These are phyloP conservation scores for Ciona savignyi DNA, from an alignment of 23 tunicate genomes.

Conservation along the genomic window DNA sequence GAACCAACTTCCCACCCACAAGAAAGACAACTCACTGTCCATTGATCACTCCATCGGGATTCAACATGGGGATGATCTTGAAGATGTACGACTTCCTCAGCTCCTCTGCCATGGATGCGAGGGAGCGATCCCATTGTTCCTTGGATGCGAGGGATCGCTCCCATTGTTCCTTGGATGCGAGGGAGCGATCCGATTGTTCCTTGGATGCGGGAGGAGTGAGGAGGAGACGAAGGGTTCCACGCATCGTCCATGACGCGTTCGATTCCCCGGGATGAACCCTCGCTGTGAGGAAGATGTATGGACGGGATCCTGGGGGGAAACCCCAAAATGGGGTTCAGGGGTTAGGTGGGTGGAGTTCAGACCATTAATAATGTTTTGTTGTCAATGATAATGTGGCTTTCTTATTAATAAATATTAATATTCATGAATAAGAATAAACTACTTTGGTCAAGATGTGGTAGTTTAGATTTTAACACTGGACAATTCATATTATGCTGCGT, in stretches of 20 bases:
- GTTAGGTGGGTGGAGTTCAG: too few species aligned
- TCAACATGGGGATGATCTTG: conserved; percentile 95
- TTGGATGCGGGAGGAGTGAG: conserved; percentile 45
- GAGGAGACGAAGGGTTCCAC: conserved; percentile 82
- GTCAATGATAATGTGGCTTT: too few species aligned
- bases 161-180: too few species aligned
- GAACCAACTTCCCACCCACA: too few species aligned
- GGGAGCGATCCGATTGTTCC: conserved; percentile 3
- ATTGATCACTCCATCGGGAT: conserved; percentile 98
- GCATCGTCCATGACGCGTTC: conserved; percentile 97
- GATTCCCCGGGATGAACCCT: conserved; percentile 99
- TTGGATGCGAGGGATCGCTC: too few species aligned
- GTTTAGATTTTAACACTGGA: too few species aligned
- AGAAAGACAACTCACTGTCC: conserved; percentile 87
- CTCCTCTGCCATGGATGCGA: conserved; percentile 60
- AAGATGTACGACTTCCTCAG: conserved; percentile 71
- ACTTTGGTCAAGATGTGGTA: too few species aligned
- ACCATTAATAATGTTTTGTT: background rate
- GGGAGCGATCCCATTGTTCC: too few species aligned
- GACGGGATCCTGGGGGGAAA: conserved; percentile 73
- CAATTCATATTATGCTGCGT: too few species aligned
- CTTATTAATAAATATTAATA: too few species aligned
- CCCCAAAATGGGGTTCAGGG: too few species aligned
- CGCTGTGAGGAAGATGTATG: conserved; percentile 89
- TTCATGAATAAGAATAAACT: too few species aligned